Conservation (phyloP, 1,140 invertebrate genomes). For the Linepithema humile region DNA sequence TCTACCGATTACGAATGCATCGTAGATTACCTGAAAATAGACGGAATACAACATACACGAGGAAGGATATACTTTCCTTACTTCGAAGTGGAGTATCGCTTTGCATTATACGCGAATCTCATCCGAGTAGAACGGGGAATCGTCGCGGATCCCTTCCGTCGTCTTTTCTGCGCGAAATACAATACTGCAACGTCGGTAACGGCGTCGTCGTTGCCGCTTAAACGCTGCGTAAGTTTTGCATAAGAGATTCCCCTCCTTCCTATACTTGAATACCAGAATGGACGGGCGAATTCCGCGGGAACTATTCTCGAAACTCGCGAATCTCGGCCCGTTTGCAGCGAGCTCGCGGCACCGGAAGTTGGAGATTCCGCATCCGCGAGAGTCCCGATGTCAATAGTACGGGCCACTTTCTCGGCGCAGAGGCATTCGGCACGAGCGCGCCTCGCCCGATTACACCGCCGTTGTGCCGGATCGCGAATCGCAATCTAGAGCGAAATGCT, state of each 20-base stretch:
- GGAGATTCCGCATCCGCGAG: conserved; percentile 29
- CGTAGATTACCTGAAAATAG: not conserved
- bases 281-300: conserved; percentile 25
- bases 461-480: not conserved
- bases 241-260: not conserved
- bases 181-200: not conserved
- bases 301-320: conserved; percentile 42
- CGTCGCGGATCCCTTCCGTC: not conserved
- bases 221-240: conserved; percentile 17
- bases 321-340: conserved; percentile 7
- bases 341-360: conserved; percentile 32
- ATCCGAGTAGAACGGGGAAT: not conserved
- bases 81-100: not conserved
- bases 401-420: conserved; percentile 22
- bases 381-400: conserved; percentile 29
- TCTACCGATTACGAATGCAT: not conserved
- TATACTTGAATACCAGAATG: not conserved
- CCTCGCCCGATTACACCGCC: conserved; percentile 34
- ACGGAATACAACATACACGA: not conserved
- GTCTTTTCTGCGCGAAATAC: not conserved
- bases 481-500: conserved; percentile 49
- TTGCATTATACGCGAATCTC: not conserved
- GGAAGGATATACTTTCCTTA: not conserved
- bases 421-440: not conserved
- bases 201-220: not conserved